A percentile compares a stretch with the other conserved stretches of the same genome.
phyloP scores from a whole-genome alignment of 2,113 vertebrate species.

The Dromaius novaehollandiae region DNA sequence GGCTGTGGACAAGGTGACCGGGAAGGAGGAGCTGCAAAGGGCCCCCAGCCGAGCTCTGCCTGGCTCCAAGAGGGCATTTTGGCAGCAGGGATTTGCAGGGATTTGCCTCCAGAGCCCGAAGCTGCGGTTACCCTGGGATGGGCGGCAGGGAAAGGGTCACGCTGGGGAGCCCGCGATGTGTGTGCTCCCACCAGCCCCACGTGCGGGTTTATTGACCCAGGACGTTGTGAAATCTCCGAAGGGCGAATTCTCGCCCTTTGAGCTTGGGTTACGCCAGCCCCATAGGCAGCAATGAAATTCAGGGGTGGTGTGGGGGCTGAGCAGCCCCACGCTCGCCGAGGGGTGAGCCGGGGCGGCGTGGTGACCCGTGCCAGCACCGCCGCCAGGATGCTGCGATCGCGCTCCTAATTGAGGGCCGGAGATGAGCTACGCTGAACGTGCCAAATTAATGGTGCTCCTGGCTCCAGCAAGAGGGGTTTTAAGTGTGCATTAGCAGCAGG shows the following conservation, averaged over 20 bases:
- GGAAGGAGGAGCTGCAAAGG: too few relatives aligned
- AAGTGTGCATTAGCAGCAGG: accelerated
- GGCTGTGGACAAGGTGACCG: not conserved
- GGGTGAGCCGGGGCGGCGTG: not conserved
- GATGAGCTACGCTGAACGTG: not conserved
- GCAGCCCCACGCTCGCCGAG: not conserved
- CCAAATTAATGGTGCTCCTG: not conserved
- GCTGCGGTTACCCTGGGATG: too few relatives aligned
- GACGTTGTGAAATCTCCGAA: not conserved
- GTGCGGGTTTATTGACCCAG: not conserved
- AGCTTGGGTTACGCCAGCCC: accelerated
- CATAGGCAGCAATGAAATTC: not conserved
- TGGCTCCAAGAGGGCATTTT: too few relatives aligned
- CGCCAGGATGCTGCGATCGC: not conserved
- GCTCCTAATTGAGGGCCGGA: not conserved
- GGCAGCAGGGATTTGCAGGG: too few relatives aligned
- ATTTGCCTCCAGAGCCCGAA: too few relatives aligned
- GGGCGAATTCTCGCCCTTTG: not conserved
- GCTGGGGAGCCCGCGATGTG: accelerated
- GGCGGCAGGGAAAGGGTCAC: accelerated
- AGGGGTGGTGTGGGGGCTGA: not conserved
- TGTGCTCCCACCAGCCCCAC: not conserved
- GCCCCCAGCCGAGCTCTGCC: too few relatives aligned
- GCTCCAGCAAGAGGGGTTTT: accelerated
- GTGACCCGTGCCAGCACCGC: not conserved